A percentile compares a stretch with the other conserved stretches of the same genome.
Conservation (phyloP, 2,113 vertebrate genomes). For the Pitta sordida region DNA sequence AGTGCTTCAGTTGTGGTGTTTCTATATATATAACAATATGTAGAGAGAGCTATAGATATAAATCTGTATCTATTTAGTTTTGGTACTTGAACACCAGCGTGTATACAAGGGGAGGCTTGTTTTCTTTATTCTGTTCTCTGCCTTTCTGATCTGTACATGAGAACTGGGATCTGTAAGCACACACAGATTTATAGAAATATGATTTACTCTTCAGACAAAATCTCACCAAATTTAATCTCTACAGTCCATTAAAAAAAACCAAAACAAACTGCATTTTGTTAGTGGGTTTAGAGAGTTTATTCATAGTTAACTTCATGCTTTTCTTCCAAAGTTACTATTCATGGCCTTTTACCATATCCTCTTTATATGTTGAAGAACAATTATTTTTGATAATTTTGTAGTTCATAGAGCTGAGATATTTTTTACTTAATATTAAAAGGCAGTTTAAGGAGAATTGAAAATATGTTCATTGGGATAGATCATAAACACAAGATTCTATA, state of each 20-base stretch:
- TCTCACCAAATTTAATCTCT: background rate
- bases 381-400: background rate
- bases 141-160: background rate
- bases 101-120: background rate
- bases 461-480: background rate
- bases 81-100: background rate
- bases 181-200: background rate
- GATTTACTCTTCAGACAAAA: background rate
- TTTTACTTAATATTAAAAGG: background rate
- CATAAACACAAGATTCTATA: background rate
- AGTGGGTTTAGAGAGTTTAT: background rate
- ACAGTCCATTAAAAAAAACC: background rate
- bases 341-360: background rate
- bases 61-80: background rate
- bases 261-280: background rate
- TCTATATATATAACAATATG: background rate
- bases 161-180: background rate
- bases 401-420: rapidly evolving
- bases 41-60: background rate
- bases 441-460: background rate
- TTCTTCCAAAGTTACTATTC: background rate
- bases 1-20: background rate
- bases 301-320: background rate
- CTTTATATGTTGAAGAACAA: background rate
- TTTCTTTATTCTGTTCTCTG: background rate